phyloP scores from a whole-genome alignment of 2,797 vertebrate genomes.

The Chaunax sp. region DNA sequence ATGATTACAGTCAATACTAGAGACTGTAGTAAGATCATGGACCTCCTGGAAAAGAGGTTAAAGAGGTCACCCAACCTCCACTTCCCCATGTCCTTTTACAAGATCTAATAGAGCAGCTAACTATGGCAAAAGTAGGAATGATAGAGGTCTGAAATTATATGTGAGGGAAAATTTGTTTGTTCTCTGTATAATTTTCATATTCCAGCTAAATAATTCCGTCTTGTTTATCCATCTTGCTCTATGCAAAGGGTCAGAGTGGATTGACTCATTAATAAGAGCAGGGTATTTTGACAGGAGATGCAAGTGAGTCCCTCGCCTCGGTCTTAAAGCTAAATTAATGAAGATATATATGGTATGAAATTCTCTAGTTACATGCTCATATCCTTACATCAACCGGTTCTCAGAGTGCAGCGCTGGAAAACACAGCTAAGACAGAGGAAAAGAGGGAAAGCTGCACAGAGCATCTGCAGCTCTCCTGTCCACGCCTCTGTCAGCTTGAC shows the following conservation, averaged over 20 bases:
- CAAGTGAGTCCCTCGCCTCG: slow-evolving; percentile 24
- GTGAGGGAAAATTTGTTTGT: slow-evolving; percentile 17
- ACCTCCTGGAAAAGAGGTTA: slow-evolving; percentile 22
- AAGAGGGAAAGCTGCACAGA: slow-evolving; percentile 15
- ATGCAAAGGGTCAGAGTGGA: slow-evolving; percentile 41
- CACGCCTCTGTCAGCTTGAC: slow-evolving; percentile 32
- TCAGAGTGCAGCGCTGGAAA: slow-evolving; percentile 9
- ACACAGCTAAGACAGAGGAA: slow-evolving; percentile 12
- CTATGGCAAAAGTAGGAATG: background rate
- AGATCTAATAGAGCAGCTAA: background rate
- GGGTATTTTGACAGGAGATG: slow-evolving; percentile 20
- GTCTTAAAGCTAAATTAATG: slow-evolving; percentile 44
- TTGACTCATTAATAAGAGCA: slow-evolving; percentile 37
- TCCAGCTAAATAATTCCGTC: slow-evolving; percentile 51
- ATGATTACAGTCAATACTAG: background rate
- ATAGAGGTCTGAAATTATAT: slow-evolving; percentile 9
- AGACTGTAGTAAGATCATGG: slow-evolving; percentile 16
- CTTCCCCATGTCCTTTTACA: background rate
- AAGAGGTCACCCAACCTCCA: slow-evolving; percentile 1
- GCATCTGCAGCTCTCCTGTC: slow-evolving; percentile 27
- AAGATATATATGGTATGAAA: slow-evolving; percentile 26
- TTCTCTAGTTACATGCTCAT: slow-evolving; percentile 5
- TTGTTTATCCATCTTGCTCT: slow-evolving; percentile 41
- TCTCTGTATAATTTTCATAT: slow-evolving; percentile 39
- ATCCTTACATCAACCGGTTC: slow-evolving; percentile 12